Evolutionary conservation across 2,113 vertebrate species (phyloP).

Genomic region (Etheostoma spectabile): DNA sequence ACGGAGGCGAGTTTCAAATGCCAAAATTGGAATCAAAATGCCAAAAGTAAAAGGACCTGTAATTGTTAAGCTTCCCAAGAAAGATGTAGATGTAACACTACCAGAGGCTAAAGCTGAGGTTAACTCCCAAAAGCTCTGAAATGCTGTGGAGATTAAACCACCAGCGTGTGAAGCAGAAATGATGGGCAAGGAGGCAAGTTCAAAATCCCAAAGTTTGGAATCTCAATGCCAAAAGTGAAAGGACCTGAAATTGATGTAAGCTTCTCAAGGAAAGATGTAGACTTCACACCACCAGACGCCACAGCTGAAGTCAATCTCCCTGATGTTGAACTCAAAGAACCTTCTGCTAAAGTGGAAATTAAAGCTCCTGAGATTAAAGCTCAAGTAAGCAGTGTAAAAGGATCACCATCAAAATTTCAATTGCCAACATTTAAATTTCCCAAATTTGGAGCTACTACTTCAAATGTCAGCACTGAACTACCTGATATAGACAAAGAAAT

Average conservation of each 20-base stretch:
- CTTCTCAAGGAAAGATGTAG: neutral
- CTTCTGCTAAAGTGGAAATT: conserved; percentile 18
- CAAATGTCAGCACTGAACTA: conserved; percentile 20
- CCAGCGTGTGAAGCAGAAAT: conserved; percentile 14
- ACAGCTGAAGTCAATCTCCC: conserved; percentile 26
- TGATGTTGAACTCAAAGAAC: neutral
- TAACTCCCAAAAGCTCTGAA: no score
- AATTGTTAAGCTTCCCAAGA: conserved; percentile 20
- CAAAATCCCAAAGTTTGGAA: conserved; percentile 52
- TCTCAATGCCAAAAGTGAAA: no score
- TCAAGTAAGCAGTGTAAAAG: conserved; percentile 10
- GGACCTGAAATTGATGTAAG: no score
- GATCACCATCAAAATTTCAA: conserved; percentile 60
- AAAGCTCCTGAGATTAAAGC: conserved; percentile 28
- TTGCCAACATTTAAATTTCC: conserved; percentile 61
- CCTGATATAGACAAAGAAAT: conserved; percentile 34
- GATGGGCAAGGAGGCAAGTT: conserved; percentile 21
- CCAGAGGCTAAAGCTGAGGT: conserved; percentile 17
- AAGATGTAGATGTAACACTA: conserved; percentile 26
- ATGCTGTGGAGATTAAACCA: neutral
- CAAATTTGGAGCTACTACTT: conserved; percentile 38
- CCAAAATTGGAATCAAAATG: conserved; percentile 30
- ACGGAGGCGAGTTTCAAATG: conserved; percentile 45
- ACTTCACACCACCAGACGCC: conserved; percentile 35
- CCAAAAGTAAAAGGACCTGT: conserved; percentile 30